phyloP scores from a whole-genome alignment of 1,140 invertebrate species.

The Oryzaephilus surinamensis region DNA sequence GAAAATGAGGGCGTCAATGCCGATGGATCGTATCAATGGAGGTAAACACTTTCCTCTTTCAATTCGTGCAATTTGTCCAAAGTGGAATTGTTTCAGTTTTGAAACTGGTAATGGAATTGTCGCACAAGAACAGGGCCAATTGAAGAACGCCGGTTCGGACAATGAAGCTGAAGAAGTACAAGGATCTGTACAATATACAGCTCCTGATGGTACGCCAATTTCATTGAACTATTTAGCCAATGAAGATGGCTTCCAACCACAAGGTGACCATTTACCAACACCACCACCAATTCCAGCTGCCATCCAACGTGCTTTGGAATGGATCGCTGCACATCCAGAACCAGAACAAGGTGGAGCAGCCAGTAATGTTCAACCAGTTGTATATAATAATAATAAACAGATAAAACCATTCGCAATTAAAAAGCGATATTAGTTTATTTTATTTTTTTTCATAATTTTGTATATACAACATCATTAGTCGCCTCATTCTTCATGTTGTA shows the following conservation, averaged over 20 bases:
- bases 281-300: conserved; percentile 44
- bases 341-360: conserved; percentile 6
- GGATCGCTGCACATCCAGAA: conserved; percentile 40
- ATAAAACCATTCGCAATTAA: no score
- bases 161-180: conserved; percentile 12
- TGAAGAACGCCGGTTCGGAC: conserved; percentile 32
- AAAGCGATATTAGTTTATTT: neutral
- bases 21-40: conserved; percentile 14
- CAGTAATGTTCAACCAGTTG: neutral
- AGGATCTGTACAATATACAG: conserved; percentile 22
- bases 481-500: neutral
- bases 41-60: conserved; percentile 2
- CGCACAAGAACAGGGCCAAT: conserved; percentile 40
- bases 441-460: neutral
- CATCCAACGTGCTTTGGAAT: conserved; percentile 40
- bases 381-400: neutral
- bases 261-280: conserved; percentile 47
- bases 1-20: conserved; percentile 14
- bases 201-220: conserved; percentile 21
- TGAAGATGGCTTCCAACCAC: no score
- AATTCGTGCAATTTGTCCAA: neutral
- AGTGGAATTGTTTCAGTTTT: conserved; percentile 33
- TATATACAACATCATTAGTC: neutral
- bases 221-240: conserved; percentile 10
- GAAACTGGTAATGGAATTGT: conserved; percentile 48